phyloP scores from a whole-genome alignment of 2,797 vertebrate species.

The Hydrocynus forskahlii region DNA sequence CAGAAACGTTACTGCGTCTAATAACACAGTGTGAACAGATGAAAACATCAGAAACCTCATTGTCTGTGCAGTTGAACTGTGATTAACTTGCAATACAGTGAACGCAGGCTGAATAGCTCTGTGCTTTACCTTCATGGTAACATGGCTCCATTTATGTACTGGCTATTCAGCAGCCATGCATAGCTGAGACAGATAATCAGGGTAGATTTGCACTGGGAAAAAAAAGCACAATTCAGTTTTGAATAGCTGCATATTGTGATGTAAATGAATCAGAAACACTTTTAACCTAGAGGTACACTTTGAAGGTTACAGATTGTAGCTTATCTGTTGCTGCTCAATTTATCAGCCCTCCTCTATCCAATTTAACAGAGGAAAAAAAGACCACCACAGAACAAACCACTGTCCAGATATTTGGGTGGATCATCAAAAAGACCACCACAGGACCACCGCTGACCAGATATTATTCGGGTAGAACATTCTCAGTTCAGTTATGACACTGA shows the following conservation, averaged over 20 bases:
- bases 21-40: neutral
- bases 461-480: too few relatives aligned
- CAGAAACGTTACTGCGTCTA: neutral
- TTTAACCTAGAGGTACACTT: neutral
- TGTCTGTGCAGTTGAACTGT: neutral
- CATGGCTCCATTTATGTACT: neutral
- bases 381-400: too few relatives aligned
- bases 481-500: too few relatives aligned
- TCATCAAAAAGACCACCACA: too few relatives aligned
- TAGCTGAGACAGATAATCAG: neutral
- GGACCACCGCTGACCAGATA: neutral
- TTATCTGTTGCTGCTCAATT: too few relatives aligned
- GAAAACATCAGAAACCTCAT: neutral
- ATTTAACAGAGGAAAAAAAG: too few relatives aligned
- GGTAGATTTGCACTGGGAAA: neutral
- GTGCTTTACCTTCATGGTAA: neutral
- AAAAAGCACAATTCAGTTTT: neutral
- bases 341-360: too few relatives aligned
- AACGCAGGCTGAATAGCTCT: neutral
- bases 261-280: too few relatives aligned
- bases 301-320: neutral
- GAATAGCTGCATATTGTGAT: neutral
- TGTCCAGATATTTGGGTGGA: too few relatives aligned
- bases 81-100: neutral
- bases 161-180: slow-evolving; percentile 3